Evolutionary conservation across 2,113 vertebrate species (phyloP), one percentile per base, ranked within the genome.

Genomic region (Cichladusa arquata): DNA sequence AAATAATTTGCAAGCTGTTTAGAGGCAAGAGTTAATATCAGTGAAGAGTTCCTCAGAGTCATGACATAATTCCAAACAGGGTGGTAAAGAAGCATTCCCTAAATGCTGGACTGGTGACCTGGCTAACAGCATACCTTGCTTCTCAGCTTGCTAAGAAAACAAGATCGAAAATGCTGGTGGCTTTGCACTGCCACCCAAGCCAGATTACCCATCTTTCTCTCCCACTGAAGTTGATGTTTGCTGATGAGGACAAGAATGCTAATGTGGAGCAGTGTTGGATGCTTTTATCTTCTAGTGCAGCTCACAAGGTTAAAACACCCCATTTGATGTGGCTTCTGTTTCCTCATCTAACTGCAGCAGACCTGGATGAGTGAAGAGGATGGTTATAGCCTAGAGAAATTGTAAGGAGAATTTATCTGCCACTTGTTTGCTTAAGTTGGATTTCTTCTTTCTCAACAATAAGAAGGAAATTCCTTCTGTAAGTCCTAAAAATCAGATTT

Each of bases 221-320:
- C 50, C 47, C 28, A 36, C 81, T 88, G 96, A 95, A 97, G 95
- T 87, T 96, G 95, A 91, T 98, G 92, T 92, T 70, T 96, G 93
- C 93, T 96, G 84, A 86, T 34, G 29, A 81, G 90, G 76, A 93
- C 91, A 90, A 93, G 95, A 96, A 81, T 94, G 91, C 12, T 44
- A 92, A 83, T n/a, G 24, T 71, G 84, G 93, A 95, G 58, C 54
- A 64, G 53, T 26, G 56, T 96, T 38, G 36, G 71, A 96, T 92
- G 56, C 72, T 96, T 97, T 95, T 87, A 84, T 95, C 93, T 90
- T 93, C 42, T 7, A 45, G 45, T 11, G 40, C 53, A 89, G 85
- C 51, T 80, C 38, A 56, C 51, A 87, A 70, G 72, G 83, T 88
- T 93, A 92, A 92, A 95, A 97, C 58, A 82, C 54, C 61, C 93